phyloP scores from a whole-genome alignment of 2,888 invertebrate genomes.

The Agonopterix arenella region DNA sequence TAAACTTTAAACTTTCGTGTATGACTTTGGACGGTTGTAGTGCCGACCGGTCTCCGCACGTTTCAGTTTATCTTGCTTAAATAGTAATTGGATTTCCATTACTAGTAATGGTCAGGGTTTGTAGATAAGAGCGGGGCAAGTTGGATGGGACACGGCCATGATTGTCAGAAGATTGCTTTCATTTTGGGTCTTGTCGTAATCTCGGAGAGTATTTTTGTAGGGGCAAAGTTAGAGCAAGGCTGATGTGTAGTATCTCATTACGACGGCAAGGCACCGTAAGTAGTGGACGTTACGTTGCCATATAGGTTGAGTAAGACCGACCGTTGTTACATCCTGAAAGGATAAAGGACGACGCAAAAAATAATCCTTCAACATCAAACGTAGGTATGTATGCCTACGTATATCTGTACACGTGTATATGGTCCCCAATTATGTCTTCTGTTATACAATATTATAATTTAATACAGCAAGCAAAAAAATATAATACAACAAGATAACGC shows the following conservation, averaged over 20 bases:
- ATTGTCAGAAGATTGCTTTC: constrained; percentile 51
- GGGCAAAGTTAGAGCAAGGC: constrained; percentile 16
- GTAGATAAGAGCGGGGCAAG: constrained; percentile 48
- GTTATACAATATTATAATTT: no score
- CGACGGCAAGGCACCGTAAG: constrained; percentile 24
- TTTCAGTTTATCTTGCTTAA: constrained; percentile 53
- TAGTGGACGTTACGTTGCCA: constrained; percentile 26
- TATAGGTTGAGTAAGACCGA: constrained; percentile 3
- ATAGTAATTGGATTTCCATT: constrained; percentile 66
- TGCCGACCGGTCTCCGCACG: constrained; percentile 30
- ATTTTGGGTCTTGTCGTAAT: constrained; percentile 40
- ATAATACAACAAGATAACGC: no score
- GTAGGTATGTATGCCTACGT: background rate
- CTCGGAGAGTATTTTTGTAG: constrained; percentile 38
- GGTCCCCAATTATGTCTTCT: no score
- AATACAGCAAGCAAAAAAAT: no score
- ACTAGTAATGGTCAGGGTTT: constrained; percentile 49
- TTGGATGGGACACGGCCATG: constrained; percentile 34
- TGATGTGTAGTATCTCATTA: constrained; percentile 46
- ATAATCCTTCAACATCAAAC: constrained; percentile 8
- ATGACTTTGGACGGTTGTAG: constrained; percentile 23
- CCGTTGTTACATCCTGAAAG: constrained; percentile 11
- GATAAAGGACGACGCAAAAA: constrained; percentile 7
- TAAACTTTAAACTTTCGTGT: constrained; percentile 28
- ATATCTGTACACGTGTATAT: no score